Base-by-base conservation (phyloP, 1,140 invertebrate genomes). In the Drosophila sp. region DNA sequence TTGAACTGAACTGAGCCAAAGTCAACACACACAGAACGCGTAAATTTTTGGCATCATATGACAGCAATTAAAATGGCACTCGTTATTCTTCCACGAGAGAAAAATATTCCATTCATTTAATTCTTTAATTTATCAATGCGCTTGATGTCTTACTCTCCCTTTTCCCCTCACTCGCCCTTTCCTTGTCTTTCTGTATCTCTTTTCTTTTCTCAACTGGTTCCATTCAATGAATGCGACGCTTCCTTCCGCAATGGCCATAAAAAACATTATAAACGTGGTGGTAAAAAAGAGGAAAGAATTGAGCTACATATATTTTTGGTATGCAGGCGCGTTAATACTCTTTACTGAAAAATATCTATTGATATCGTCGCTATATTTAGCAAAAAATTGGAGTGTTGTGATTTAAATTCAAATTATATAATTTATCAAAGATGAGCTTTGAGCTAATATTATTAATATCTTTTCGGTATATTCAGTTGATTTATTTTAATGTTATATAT, bases 181-280 rank as follows among this genome's bases (percentile, higher is more conserved):
- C 21, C 4, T 21, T 21, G 21, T 41, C 29, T 77, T 40, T 65
- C 57, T 66, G 41, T 54, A 50, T 54, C 46, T 72, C 59, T 63
- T 25, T 18, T 29, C 36, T 41, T 40, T 66, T 54, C 29, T 65
- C 27, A 41, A 53, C 53, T 80, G 34, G 76, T 83, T 83, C 77
- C 80, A 80, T 73, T 84, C 64, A 69, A 8, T 69, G 72, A 63
- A 80, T 80, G 72, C 80, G 48, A 29, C n/a, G 59, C 72, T 83
- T 80, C 76, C 80, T 83, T 83, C 76, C 80, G 80, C 54, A 67
- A 48, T 45, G 65, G 32, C 16, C 72, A 73, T 76, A 83, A 83
- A 84, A 70, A 62, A 9, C 13, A 36, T 38, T n/a, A n/a, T n/a
- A n/a, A n/a, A n/a, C 21, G 21, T 46, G 13, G 18, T 8, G 4